A percentile compares a stretch with the other conserved stretches of the same genome.
Conservation (phyloP, 2,113 vertebrate genomes). For the Oriolus oriolus region DNA sequence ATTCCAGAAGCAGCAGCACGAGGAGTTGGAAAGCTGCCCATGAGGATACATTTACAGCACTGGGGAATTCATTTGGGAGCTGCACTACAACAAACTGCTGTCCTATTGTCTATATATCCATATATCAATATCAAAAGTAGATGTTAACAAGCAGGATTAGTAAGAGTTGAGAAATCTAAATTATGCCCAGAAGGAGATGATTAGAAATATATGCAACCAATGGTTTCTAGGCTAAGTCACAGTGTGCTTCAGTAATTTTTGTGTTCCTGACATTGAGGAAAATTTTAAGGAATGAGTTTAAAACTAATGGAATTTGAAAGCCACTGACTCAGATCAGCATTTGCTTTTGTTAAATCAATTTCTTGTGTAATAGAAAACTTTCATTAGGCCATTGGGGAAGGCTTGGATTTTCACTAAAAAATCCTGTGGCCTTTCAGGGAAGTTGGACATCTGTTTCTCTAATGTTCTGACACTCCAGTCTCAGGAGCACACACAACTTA, state of each 20-base stretch:
- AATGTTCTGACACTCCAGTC: background rate
- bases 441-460: background rate
- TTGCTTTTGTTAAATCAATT: background rate
- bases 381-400: background rate
- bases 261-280: background rate
- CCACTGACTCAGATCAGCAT: background rate
- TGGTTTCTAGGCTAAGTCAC: background rate
- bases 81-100: background rate
- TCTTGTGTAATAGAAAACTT: background rate
- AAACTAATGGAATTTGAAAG: background rate
- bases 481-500: background rate
- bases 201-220: background rate
- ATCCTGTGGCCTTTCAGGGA: background rate
- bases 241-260: background rate
- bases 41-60: background rate
- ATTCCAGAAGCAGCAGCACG: background rate
- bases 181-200: background rate
- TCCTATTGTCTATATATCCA: background rate
- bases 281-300: background rate
- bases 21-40: slow-evolving; percentile 5
- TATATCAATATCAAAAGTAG: background rate
- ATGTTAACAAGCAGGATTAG: background rate
- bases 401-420: background rate
- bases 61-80: background rate
- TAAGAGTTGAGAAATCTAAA: background rate